Evolutionary conservation across 2,888 invertebrate genomes (phyloP).

Genomic region (Gerris lacustris): DNA sequence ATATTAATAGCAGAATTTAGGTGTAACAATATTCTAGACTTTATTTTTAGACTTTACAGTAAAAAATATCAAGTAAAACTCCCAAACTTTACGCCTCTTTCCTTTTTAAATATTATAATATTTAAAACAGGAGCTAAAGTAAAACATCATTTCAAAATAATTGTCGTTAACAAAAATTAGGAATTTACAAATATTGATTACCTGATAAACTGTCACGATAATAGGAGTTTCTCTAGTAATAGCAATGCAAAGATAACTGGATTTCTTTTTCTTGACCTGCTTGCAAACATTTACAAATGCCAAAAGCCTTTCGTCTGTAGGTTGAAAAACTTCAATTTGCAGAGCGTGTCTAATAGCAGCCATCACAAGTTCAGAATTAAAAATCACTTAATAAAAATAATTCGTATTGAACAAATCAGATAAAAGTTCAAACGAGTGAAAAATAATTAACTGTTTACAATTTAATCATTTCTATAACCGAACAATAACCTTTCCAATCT

Average conservation of each 20-base stretch:
- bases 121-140: no score
- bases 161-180: no score
- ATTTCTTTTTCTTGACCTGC: slow-evolving; percentile 67
- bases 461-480: neutral
- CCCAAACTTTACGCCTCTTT: no score
- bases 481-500: neutral
- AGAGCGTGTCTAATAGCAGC: slow-evolving; percentile 61
- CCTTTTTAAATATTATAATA: no score
- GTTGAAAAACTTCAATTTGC: slow-evolving; percentile 65
- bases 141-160: no score
- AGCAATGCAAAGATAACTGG: slow-evolving; percentile 64
- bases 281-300: slow-evolving; percentile 69
- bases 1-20: no score
- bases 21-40: no score
- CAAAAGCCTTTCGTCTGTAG: slow-evolving; percentile 61
- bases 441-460: neutral
- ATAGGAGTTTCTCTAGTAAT: slow-evolving; percentile 59
- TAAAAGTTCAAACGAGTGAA: no score
- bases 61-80: no score
- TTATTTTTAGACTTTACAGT: no score
- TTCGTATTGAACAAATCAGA: no score
- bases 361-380: slow-evolving; percentile 38
- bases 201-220: slow-evolving; percentile 57
- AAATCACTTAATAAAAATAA: neutral
- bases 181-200: slow-evolving; percentile 21